Percentiles rank a stretch among this genome's conserved stretches.
Evolutionary conservation across 1,140 invertebrate species (phyloP).

Genomic region (Onthophagus taurus): DNA sequence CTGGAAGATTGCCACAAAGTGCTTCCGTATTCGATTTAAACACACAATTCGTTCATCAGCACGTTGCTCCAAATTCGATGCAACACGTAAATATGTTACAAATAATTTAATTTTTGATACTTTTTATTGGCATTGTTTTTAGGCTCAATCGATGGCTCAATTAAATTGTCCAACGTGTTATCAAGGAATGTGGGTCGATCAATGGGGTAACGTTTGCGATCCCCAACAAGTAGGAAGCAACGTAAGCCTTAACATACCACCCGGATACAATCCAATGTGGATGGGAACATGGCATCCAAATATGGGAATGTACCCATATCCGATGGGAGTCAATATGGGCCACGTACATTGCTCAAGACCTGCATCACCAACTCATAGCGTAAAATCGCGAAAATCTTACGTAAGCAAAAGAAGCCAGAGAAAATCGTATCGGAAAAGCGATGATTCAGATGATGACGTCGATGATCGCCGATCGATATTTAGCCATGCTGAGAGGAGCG

Average conservation of each 20-base stretch:
- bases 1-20: constrained; percentile 30
- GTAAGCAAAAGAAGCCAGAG: constrained; percentile 36
- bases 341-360: constrained; percentile 40
- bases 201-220: constrained; percentile 32
- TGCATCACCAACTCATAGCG: constrained; percentile 57
- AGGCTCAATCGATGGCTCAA: constrained; percentile 65
- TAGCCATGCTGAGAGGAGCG: constrained; percentile 24
- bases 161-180: constrained; percentile 49
- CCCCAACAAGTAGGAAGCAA: constrained; percentile 53
- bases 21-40: constrained; percentile 48
- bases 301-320: constrained; percentile 39
- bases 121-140: constrained; percentile 7
- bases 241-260: constrained; percentile 51
- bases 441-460: constrained; percentile 34
- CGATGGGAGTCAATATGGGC: constrained; percentile 22
- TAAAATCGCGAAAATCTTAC: constrained; percentile 54
- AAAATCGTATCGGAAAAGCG: constrained; percentile 30
- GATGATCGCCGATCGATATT: constrained; percentile 35
- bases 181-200: constrained; percentile 38
- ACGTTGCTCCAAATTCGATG: constrained; percentile 36
- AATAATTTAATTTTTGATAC: not conserved
- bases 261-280: constrained; percentile 38
- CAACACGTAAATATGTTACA: constrained; percentile 35
- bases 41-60: constrained; percentile 30
- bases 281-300: constrained; percentile 41